A percentile compares a stretch with the other conserved stretches of the same genome.
phyloP scores from a whole-genome alignment of 1,140 invertebrate genomes.

The Drosophila nebulosa region DNA sequence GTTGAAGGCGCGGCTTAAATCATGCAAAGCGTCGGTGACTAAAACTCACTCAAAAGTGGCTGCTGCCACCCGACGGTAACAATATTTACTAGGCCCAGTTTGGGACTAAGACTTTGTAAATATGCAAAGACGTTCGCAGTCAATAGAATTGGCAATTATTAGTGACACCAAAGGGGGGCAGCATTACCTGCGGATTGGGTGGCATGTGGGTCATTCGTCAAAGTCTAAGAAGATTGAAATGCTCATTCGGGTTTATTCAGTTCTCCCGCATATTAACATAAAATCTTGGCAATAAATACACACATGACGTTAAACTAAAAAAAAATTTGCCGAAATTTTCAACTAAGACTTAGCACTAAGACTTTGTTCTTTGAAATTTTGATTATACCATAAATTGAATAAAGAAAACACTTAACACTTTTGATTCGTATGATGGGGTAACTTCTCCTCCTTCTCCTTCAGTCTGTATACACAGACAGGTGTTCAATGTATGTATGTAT shows the following conservation, averaged over 20 bases:
- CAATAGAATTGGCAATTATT: constrained; percentile 71
- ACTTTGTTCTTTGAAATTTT: constrained; percentile 6
- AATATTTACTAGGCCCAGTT: background rate
- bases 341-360: background rate
- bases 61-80: too few relatives aligned
- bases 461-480: background rate
- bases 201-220: constrained; percentile 24
- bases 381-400: constrained; percentile 1
- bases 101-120: constrained; percentile 18
- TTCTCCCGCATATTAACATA: too few relatives aligned
- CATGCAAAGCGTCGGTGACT: background rate
- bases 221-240: background rate
- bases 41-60: constrained; percentile 13
- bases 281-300: too few relatives aligned
- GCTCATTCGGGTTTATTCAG: background rate
- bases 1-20: constrained; percentile 6
- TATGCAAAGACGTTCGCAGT: constrained; percentile 54
- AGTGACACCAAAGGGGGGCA: constrained; percentile 52
- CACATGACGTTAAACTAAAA: background rate
- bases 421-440: background rate
- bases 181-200: constrained; percentile 10
- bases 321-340: background rate
- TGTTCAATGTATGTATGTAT: too few relatives aligned
- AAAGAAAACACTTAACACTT: constrained; percentile 4
- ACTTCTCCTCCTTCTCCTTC: background rate